These are phyloP conservation scores for Trochalopteron elliotii DNA, from an alignment of 2,113 vertebrate genomes.

Conservation along the genomic window DNA sequence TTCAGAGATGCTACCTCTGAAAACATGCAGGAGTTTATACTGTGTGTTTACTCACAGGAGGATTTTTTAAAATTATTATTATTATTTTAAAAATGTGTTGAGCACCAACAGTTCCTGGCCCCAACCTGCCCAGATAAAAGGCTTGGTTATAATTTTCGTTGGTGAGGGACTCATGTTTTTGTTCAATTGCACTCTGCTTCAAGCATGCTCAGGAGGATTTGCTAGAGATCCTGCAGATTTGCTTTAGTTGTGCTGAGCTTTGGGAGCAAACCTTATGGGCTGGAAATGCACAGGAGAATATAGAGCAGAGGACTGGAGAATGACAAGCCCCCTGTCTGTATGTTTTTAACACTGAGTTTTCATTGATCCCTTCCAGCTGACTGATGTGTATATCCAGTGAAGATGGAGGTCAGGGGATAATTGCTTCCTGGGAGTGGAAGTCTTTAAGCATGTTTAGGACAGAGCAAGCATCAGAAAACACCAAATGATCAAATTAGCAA, in stretches of 20 bases:
- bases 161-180: neutral
- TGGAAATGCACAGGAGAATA: neutral
- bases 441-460: neutral
- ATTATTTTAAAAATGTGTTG: neutral
- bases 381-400: neutral
- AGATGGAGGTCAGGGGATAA: neutral
- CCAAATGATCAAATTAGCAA: neutral
- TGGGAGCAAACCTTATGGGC: neutral
- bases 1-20: neutral
- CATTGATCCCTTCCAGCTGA: neutral
- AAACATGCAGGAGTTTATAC: neutral
- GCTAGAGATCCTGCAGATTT: neutral
- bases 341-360: neutral
- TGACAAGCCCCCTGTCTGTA: neutral
- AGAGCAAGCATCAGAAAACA: neutral
- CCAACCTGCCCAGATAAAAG: constrained; percentile 41
- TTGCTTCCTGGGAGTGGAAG: neutral
- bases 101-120: constrained; percentile 8
- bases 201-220: neutral
- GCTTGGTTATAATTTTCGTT: constrained; percentile 20
- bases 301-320: neutral
- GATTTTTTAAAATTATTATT: neutral
- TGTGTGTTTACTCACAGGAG: neutral
- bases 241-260: neutral
- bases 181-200: neutral